A percentile compares a stretch with the other conserved stretches of the same genome.
Evolutionary conservation across 2,113 vertebrate genomes (phyloP).

Genomic region (Vidua macroura): DNA sequence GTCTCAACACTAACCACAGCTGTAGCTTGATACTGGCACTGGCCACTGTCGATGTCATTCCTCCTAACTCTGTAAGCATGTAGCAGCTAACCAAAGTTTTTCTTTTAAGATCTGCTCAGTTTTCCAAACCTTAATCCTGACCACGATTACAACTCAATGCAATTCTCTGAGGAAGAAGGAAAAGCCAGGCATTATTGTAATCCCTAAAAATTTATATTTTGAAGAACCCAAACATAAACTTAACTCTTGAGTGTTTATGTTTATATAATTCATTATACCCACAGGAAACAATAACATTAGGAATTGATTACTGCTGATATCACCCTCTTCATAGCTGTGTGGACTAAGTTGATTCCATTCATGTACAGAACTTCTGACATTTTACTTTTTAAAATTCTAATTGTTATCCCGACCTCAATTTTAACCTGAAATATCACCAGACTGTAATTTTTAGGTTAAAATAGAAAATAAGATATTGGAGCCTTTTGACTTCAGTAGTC

Average conservation of each 20-base stretch:
- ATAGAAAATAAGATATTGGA: background rate
- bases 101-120: background rate
- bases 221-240: background rate
- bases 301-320: background rate
- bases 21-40: background rate
- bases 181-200: background rate
- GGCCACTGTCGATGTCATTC: accelerated
- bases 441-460: background rate
- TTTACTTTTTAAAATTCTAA: background rate
- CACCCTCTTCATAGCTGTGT: background rate
- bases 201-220: background rate
- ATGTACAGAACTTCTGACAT: background rate
- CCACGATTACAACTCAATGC: background rate
- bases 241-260: background rate
- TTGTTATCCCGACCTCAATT: background rate
- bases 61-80: background rate
- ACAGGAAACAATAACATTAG: background rate
- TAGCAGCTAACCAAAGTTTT: background rate
- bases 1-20: background rate
- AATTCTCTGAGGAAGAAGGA: background rate
- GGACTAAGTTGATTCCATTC: background rate
- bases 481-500: background rate
- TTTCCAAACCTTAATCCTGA: background rate
- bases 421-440: background rate
- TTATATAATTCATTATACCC: background rate